Conservation (phyloP, 2,113 vertebrate species). For the Notarius lentiginosus region DNA sequence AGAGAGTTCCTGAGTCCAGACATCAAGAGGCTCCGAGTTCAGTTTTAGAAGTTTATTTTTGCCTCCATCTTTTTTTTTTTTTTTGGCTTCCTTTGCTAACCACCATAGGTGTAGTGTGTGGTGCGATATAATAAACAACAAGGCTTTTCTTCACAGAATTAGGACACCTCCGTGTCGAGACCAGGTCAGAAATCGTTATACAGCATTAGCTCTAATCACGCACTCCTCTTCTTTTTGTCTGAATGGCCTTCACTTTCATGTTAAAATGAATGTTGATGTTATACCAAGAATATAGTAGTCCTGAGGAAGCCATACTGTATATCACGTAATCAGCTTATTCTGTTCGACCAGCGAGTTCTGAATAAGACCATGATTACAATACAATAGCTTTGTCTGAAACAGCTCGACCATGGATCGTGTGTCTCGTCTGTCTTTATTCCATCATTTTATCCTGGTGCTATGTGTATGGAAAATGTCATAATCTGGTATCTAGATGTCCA, state of each 20-base stretch:
- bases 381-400: background rate
- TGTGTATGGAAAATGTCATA: background rate
- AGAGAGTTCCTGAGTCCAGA: background rate
- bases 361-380: background rate
- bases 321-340: background rate
- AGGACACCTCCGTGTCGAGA: background rate
- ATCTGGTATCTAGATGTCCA: background rate
- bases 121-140: background rate
- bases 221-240: background rate
- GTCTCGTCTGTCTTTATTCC: background rate
- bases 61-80: too few relatives aligned
- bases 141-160: background rate
- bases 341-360: background rate
- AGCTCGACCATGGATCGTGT: background rate
- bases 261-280: constrained; percentile 11
- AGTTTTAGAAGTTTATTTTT: background rate
- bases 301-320: background rate
- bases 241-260: constrained; percentile 10
- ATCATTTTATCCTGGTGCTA: background rate
- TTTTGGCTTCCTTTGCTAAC: background rate
- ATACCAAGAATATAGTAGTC: background rate
- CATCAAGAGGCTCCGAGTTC: background rate
- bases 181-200: background rate
- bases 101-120: background rate
- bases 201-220: background rate